These are phyloP conservation scores for Nerophis lumbriciformis DNA, from an alignment of 2,113 vertebrate genomes.

Conservation along the genomic window DNA sequence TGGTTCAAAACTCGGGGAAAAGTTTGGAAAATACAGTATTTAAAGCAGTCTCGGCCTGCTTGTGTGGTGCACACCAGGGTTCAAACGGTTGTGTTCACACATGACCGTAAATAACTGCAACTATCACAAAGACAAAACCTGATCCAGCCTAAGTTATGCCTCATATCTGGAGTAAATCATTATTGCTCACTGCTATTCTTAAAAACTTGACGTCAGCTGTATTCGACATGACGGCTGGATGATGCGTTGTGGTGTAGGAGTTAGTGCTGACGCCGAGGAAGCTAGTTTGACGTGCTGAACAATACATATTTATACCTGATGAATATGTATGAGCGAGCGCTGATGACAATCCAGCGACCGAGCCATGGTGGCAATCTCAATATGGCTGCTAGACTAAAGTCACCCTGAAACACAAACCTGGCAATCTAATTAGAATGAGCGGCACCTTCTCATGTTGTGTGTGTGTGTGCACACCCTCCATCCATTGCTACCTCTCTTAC, in stretches of 20 bases:
- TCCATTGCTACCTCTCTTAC: constrained; percentile 8
- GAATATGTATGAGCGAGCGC: constrained; percentile 53
- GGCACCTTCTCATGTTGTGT: constrained; percentile 16
- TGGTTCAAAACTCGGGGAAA: too few relatives aligned
- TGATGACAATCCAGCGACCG: constrained; percentile 43
- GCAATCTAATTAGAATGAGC: constrained; percentile 62
- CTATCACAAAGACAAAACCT: too few relatives aligned
- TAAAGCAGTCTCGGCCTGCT: too few relatives aligned
- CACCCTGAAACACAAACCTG: constrained; percentile 54
- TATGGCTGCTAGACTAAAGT: constrained; percentile 63
- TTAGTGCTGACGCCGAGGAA: constrained; percentile 46
- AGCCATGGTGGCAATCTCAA: constrained; percentile 58
- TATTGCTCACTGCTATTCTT: neutral
- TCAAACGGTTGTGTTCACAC: too few relatives aligned
- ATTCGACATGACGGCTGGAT: neutral
- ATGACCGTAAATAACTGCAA: too few relatives aligned
- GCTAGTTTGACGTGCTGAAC: constrained; percentile 48
- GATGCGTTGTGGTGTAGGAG: constrained; percentile 5
- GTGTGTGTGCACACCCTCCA: neutral
- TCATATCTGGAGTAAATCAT: too few relatives aligned
- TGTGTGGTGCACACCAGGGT: too few relatives aligned
- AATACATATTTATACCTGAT: constrained; percentile 60
- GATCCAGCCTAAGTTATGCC: too few relatives aligned
- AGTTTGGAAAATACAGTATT: too few relatives aligned
- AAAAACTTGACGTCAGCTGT: constrained; percentile 14